Evolutionary conservation across 2,888 invertebrate genomes (phyloP).

Genomic region (Caenorhabditis sp.): DNA sequence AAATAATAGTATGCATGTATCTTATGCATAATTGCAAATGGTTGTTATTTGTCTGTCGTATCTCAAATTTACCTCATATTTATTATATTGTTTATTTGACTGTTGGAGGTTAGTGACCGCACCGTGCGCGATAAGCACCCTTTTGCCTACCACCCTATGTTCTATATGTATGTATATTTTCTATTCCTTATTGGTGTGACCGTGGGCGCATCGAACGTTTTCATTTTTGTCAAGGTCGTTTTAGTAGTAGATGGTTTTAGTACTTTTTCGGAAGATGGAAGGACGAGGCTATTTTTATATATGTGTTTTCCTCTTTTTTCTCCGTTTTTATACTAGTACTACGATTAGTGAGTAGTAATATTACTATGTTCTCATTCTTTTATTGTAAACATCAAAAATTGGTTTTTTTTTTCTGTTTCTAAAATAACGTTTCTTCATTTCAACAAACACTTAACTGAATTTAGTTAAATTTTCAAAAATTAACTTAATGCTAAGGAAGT

Average conservation of each 20-base stretch:
- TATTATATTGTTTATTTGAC: conserved; percentile 8
- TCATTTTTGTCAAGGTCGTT: conserved; percentile 1
- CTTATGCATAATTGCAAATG: conserved; percentile 44
- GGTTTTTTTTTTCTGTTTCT: too few relatives aligned
- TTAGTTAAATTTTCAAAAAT: too few relatives aligned
- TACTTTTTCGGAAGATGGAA: conserved; percentile 5
- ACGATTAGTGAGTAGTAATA: neutral
- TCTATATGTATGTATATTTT: conserved; percentile 9
- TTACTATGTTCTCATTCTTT: too few relatives aligned
- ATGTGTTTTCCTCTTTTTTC: neutral
- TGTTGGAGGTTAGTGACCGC: conserved; percentile 10
- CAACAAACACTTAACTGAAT: too few relatives aligned
- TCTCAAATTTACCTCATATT: neutral
- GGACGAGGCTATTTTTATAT: conserved; percentile 3
- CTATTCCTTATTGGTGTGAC: conserved; percentile 14
- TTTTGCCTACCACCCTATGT: conserved; percentile 13
- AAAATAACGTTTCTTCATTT: too few relatives aligned
- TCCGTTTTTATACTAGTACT: neutral
- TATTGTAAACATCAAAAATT: too few relatives aligned
- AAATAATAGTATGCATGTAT: conserved; percentile 3
- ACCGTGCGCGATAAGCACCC: conserved; percentile 24
- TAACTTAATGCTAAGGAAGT: too few relatives aligned
- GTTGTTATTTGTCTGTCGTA: conserved; percentile 33
- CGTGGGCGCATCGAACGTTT: neutral
- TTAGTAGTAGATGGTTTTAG: conserved; percentile 6